phyloP scores from a whole-genome alignment of 1,140 invertebrate species.

The Hyles vespertilio region DNA sequence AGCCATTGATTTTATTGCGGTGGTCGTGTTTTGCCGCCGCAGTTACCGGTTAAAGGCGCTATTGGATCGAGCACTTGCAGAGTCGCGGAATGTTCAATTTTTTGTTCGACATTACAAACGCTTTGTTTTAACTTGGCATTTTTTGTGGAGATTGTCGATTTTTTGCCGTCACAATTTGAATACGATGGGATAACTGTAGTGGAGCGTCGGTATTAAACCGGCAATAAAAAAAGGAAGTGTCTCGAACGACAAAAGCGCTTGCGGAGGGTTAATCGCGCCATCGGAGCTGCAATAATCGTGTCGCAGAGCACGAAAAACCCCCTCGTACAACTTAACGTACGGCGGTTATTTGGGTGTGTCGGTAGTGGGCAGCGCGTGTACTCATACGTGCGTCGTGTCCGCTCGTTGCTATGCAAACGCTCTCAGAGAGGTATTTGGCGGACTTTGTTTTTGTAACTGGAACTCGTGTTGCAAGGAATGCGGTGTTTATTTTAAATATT shows the following conservation, averaged over 20 bases:
- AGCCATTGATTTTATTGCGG: slow-evolving; percentile 39
- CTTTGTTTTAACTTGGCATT: not conserved
- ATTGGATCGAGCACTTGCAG: slow-evolving; percentile 34
- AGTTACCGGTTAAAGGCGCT: slow-evolving; percentile 36
- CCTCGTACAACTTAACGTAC: slow-evolving; percentile 9
- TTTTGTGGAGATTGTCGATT: no score
- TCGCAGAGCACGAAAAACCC: slow-evolving; percentile 19
- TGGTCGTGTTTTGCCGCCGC: slow-evolving; percentile 30
- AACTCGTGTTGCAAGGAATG: slow-evolving; percentile 19
- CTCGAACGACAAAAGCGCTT: slow-evolving; percentile 24
- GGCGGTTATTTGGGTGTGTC: slow-evolving; percentile 24
- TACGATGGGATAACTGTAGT: no score
- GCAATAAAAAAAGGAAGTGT: no score
- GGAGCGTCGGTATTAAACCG: no score
- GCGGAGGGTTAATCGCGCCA: slow-evolving; percentile 42
- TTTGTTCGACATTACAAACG: slow-evolving; percentile 3
- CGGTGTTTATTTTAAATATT: slow-evolving; percentile 21
- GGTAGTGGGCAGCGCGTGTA: not conserved
- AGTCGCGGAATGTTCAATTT: slow-evolving; percentile 15
- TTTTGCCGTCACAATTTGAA: no score
- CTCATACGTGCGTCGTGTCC: not conserved
- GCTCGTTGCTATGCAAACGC: slow-evolving; percentile 24
- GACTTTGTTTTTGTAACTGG: slow-evolving; percentile 36
- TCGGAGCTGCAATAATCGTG: slow-evolving; percentile 48
- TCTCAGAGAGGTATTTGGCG: slow-evolving; percentile 24